Conservation (phyloP, 2,113 vertebrate species). For the Mastomys coucha region DNA sequence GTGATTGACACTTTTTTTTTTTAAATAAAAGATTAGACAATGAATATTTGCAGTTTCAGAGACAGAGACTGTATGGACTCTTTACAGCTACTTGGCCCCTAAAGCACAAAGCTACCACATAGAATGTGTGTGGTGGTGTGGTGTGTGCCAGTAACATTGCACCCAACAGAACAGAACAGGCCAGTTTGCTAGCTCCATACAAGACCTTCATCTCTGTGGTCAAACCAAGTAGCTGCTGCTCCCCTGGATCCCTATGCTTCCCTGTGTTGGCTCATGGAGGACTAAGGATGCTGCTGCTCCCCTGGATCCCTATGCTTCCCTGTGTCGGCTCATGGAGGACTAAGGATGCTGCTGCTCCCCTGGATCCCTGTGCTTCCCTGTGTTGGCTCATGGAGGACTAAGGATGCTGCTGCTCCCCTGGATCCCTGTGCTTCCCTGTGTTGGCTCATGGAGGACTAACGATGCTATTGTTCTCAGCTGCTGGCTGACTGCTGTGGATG, state of each 20-base stretch:
- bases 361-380: neutral
- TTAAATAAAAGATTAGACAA: neutral
- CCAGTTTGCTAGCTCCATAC: neutral
- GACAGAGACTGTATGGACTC: neutral
- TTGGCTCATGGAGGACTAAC: neutral
- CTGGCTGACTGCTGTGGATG: neutral
- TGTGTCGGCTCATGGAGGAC: neutral
- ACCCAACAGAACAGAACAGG: neutral
- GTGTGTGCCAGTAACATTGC: neutral
- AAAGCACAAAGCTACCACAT: neutral
- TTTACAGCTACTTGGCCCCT: neutral
- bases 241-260: neutral
- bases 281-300: too few relatives aligned
- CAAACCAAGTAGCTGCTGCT: neutral
- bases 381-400: neutral
- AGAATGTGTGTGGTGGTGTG: fast-evolving
- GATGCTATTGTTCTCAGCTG: neutral
- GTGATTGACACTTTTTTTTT: neutral
- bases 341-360: neutral
- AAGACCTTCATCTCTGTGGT: neutral
- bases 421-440: too few relatives aligned
- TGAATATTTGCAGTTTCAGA: neutral
- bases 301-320: too few relatives aligned
- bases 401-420: too few relatives aligned
- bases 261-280: neutral